phyloP scores from a whole-genome alignment of 2,888 invertebrate genomes.

The Epistrophella euchroma region DNA sequence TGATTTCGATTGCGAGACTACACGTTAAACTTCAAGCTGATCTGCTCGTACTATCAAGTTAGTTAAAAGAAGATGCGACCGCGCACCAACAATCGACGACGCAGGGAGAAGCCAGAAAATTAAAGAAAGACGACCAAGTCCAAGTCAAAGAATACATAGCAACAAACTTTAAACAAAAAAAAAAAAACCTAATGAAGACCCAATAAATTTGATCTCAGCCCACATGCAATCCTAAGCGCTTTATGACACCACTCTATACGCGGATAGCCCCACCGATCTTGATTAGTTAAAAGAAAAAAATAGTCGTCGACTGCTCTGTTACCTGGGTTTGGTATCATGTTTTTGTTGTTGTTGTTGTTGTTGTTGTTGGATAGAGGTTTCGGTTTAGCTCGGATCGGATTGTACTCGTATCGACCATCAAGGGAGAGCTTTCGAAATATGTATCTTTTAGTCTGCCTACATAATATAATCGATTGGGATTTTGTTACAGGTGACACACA shows the following conservation, averaged over 20 bases:
- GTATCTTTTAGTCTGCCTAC: constrained; percentile 65
- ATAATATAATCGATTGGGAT: constrained; percentile 76
- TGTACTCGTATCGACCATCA: constrained; percentile 19
- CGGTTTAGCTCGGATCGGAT: constrained; percentile 9
- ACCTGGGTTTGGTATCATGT: constrained; percentile 48
- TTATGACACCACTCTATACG: constrained; percentile 75
- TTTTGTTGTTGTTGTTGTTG: constrained; percentile 16
- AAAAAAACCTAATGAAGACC: constrained; percentile 72
- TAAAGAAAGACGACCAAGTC: constrained; percentile 35
- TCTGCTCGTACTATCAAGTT: constrained; percentile 17
- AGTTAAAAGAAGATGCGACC: constrained; percentile 44
- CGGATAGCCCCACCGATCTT: constrained; percentile 73
- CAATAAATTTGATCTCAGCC: constrained; percentile 76
- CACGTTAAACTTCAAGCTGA: constrained; percentile 55
- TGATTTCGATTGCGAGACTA: constrained; percentile 74
- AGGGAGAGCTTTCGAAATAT: constrained; percentile 71
- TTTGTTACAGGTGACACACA: constrained; percentile 75
- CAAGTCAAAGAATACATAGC: constrained; percentile 19
- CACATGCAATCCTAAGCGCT: constrained; percentile 76
- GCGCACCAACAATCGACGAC: neutral
- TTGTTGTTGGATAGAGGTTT: neutral
- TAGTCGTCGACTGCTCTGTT: constrained; percentile 61
- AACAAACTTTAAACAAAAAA: constrained; percentile 24
- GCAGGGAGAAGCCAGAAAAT: constrained; percentile 42
- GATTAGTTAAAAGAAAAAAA: constrained; percentile 65